Evolutionary conservation across 30 jellyfish, hydroid and myxozoan species (phyloP).

Genomic region (Aurelia sp.): DNA sequence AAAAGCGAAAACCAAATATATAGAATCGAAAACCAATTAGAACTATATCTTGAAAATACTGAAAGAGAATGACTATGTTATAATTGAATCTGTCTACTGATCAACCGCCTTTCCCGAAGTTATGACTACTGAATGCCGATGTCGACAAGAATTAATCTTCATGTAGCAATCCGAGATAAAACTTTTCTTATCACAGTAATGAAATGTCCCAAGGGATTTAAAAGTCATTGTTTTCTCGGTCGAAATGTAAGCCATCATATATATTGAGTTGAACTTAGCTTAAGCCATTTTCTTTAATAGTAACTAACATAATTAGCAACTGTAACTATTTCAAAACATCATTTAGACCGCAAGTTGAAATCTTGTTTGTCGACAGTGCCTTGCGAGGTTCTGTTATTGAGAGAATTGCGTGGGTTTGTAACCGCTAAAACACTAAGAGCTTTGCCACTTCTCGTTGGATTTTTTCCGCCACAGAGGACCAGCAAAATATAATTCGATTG

Average conservation of each 20-base stretch:
- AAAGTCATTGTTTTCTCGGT: constrained; percentile 55
- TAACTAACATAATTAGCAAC: constrained; percentile 30
- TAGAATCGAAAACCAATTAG: constrained; percentile 7
- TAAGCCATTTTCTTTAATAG: constrained; percentile 35
- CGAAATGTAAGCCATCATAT: background rate
- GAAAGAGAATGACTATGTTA: constrained; percentile 8
- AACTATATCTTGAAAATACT: constrained; percentile 22
- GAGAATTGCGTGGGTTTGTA: constrained; percentile 41
- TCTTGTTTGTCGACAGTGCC: constrained; percentile 59
- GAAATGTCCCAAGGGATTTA: constrained; percentile 54
- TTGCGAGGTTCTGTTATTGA: background rate
- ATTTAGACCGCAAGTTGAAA: constrained; percentile 25
- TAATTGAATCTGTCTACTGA: constrained; percentile 43
- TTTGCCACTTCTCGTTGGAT: constrained; percentile 18
- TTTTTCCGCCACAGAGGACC: background rate
- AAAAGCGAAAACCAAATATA: constrained; percentile 35
- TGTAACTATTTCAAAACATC: constrained; percentile 25
- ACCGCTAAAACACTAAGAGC: constrained; percentile 6
- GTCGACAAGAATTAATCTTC: constrained; percentile 44
- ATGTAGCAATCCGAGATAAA: constrained; percentile 38
- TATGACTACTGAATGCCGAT: constrained; percentile 18
- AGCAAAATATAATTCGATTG: too few relatives aligned
- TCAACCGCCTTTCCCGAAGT: constrained; percentile 37
- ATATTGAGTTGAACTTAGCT: constrained; percentile 14
- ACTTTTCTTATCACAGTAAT: constrained; percentile 26